Percentiles rank a stretch among this genome's conserved stretches.
phyloP scores from a whole-genome alignment of 1,140 invertebrate species.

The Anagrus nilaparvatae region DNA sequence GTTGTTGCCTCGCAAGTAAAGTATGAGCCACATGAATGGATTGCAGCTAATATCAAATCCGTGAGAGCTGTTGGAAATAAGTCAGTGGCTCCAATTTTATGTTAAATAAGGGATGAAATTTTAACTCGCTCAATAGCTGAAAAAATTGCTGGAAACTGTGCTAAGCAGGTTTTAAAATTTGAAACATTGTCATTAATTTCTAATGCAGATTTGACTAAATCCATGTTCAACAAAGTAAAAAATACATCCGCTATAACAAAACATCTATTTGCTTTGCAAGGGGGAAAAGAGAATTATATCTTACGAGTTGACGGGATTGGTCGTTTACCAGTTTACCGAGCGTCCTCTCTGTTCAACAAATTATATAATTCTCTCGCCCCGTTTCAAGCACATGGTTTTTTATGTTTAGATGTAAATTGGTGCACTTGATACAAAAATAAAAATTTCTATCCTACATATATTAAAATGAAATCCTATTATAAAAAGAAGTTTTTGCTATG shows the following conservation, averaged over 20 bases:
- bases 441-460: too few relatives aligned
- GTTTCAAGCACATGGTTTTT: too few relatives aligned
- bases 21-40: neutral
- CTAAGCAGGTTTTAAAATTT: neutral
- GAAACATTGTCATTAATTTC: neutral
- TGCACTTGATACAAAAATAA: too few relatives aligned
- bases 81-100: neutral
- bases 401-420: too few relatives aligned
- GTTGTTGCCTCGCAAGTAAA: neutral
- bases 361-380: too few relatives aligned
- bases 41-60: neutral
- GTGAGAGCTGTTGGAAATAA: neutral
- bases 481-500: too few relatives aligned
- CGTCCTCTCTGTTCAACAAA: too few relatives aligned
- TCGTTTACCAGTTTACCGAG: too few relatives aligned
- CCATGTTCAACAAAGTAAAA: neutral
- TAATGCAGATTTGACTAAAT: neutral
- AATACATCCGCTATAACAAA: neutral
- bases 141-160: neutral
- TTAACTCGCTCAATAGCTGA: neutral
- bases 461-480: too few relatives aligned
- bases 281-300: too few relatives aligned
- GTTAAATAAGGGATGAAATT: neutral
- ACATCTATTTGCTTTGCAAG: neutral
- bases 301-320: too few relatives aligned